phyloP scores from a whole-genome alignment of 2,113 vertebrate genomes.

The Onychostruthus taczanowskii region DNA sequence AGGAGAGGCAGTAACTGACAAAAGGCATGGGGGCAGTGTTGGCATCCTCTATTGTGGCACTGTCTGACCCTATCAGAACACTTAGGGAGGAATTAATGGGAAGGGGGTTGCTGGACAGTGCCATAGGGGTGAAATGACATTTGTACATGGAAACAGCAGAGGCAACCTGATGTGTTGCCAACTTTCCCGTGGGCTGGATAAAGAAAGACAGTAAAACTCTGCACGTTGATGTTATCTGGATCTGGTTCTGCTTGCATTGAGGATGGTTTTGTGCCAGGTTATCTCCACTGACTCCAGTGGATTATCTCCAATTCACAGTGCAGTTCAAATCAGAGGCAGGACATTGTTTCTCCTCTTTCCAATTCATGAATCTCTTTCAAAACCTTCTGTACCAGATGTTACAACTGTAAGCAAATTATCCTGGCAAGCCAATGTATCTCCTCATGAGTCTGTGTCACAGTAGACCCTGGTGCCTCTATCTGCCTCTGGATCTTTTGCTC shows the following conservation, averaged over 20 bases:
- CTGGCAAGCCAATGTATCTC: slow-evolving; percentile 22
- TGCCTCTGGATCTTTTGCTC: slow-evolving; percentile 41
- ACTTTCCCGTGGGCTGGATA: not conserved
- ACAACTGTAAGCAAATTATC: slow-evolving; percentile 38
- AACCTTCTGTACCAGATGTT: slow-evolving; percentile 41
- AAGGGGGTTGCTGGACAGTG: not conserved
- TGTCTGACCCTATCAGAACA: not conserved
- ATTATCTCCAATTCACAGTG: slow-evolving; percentile 12
- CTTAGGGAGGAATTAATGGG: not conserved
- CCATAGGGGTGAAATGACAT: not conserved
- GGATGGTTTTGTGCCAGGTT: slow-evolving; percentile 23
- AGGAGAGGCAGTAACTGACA: not conserved
- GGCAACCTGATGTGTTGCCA: not conserved
- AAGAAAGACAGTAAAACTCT: not conserved
- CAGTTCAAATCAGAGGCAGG: slow-evolving; percentile 21
- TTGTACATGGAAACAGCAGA: not conserved
- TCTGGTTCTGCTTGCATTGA: not conserved
- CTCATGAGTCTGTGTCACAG: slow-evolving; percentile 36
- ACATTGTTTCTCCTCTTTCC: slow-evolving; percentile 16
- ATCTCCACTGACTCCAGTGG: not conserved
- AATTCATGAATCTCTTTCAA: slow-evolving; percentile 21
- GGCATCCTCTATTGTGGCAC: not conserved
- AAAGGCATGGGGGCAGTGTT: not conserved
- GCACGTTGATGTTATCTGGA: not conserved
- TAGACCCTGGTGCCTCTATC: slow-evolving; percentile 3